Conservation (phyloP, 1,140 invertebrate species). For the Zaprionus nigranus region DNA sequence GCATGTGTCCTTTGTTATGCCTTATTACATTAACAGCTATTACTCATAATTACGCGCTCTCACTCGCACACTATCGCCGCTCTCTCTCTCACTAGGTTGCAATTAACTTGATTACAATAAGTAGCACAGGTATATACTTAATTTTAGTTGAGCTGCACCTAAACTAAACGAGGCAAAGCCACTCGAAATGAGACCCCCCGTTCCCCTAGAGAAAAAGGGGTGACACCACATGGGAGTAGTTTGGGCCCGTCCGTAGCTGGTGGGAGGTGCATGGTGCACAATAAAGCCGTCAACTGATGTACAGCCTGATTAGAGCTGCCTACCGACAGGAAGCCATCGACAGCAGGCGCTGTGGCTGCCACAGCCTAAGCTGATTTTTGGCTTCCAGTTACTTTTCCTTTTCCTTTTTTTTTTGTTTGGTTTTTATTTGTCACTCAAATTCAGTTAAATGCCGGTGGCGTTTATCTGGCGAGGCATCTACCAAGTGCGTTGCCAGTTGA, state of each 20-base stretch:
- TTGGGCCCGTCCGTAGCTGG: not conserved
- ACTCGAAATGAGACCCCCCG: not conserved
- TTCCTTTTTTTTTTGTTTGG: slow-evolving; percentile 23
- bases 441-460: slow-evolving; percentile 62
- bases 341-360: slow-evolving; percentile 33
- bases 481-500: slow-evolving; percentile 45
- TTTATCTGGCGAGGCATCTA: slow-evolving; percentile 59
- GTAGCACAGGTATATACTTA: slow-evolving; percentile 24
- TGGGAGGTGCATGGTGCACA: not conserved
- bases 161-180: not conserved
- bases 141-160: slow-evolving; percentile 45
- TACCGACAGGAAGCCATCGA: slow-evolving; percentile 11
- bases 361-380: slow-evolving; percentile 49
- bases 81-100: slow-evolving; percentile 26
- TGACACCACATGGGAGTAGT: slow-evolving; percentile 7
- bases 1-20: slow-evolving; percentile 58
- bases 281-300: slow-evolving; percentile 21
- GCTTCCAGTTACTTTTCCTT: slow-evolving; percentile 33
- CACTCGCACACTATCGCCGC: slow-evolving; percentile 39
- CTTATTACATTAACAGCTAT: slow-evolving; percentile 78
- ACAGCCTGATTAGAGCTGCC: slow-evolving; percentile 46
- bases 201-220: slow-evolving; percentile 8
- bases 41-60: slow-evolving; percentile 73
- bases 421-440: slow-evolving; percentile 66
- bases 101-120: slow-evolving; percentile 78